Base-by-base conservation (phyloP, 1,140 invertebrate genomes). In the Drosophila parvula region DNA sequence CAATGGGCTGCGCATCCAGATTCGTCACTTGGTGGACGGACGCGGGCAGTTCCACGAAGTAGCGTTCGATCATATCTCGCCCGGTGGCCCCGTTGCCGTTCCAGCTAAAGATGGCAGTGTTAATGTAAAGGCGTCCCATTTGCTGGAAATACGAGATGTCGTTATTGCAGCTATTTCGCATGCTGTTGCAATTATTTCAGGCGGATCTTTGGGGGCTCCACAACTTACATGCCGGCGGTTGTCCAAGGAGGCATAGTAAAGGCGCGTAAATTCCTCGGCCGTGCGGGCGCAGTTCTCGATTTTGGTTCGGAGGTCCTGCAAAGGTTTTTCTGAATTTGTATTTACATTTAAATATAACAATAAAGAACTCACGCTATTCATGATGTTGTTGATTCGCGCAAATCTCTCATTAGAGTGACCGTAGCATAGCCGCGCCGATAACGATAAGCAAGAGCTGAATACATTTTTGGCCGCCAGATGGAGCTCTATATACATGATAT, bases 211-310 rank as follows among this genome's bases (percentile, higher is more conserved):
- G 9, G 34, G 11, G 34, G 34, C 34, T 16, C 27, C 5, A 34
- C 0, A 41, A 94, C 94, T 94, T 93, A 97, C 95, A 93, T 97
- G 96, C 92, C 96, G 93, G 65, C 95, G 94, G 83, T 96, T 97
- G 85, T 97, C 96, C 50, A 97, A 92, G 86, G 94, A 95, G 82
- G 97, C 96, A 91, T 97, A 97, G 92, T 96, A 97, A 4, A 97
- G 91, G 91, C 96, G 96, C 11, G 95, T 96, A 81, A 98, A 97
- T 82, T 97, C 95, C 91, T 97, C 95, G 0, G 95, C 96, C 14
- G 95, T 96, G 77, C 94, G 93, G 78, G 95, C 95, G 36, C 96
- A 96, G 81, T 95, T 94, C 63, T 97, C 96, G 45, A 96, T 93
- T 92, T 96, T 96, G 9, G 10, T 18, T 47, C 67, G 77, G 0